Conservation (phyloP, 2,113 vertebrate genomes). For the Syrmaticus mikado region DNA sequence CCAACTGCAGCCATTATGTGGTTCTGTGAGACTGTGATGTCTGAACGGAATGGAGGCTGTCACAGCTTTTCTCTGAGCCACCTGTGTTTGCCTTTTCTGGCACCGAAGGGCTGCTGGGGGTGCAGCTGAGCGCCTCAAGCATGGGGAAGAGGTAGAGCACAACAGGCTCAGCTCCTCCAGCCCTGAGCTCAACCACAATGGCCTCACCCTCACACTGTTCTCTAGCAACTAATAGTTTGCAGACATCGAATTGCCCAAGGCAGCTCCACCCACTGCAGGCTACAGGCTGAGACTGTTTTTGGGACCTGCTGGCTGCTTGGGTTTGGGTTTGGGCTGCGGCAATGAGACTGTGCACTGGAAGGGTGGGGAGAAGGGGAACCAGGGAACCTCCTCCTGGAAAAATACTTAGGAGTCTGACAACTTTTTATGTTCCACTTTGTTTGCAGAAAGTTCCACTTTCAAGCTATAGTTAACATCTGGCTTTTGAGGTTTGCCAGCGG, state of each 20-base stretch:
- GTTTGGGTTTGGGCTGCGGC: background rate
- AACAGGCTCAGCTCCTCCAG: background rate
- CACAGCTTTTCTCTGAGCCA: background rate
- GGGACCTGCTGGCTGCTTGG: background rate
- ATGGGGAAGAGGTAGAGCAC: background rate
- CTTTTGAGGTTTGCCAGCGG: background rate
- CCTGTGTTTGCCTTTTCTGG: background rate
- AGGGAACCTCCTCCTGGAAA: background rate
- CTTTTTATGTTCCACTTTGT: slow-evolving; percentile 25
- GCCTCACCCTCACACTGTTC: background rate
- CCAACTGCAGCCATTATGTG: background rate
- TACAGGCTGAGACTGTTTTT: background rate
- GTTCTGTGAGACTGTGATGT: background rate
- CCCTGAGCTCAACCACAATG: background rate
- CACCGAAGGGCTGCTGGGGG: background rate
- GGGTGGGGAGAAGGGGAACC: background rate
- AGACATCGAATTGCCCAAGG: background rate
- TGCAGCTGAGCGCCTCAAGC: background rate
- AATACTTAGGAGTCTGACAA: background rate
- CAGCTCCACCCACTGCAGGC: background rate
- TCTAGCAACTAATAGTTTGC: background rate
- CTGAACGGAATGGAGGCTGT: background rate
- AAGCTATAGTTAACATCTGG: background rate
- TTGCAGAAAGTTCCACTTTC: background rate
- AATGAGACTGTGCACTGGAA: background rate